Evolutionary conservation across 2,797 vertebrate genomes (phyloP).

Genomic region (Lacerta bilineata): DNA sequence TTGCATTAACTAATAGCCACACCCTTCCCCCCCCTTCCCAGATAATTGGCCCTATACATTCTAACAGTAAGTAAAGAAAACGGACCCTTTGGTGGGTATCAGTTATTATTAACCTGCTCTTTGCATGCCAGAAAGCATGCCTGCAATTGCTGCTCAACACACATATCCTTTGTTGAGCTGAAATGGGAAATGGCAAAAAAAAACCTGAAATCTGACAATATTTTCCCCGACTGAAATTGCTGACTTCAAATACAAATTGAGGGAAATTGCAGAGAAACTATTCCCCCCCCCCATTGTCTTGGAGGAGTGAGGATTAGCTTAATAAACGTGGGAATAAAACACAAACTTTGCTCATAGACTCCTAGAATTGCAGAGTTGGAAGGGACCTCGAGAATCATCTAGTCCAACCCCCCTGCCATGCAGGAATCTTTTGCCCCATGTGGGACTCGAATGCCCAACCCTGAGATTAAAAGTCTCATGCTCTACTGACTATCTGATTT

Average conservation of each 20-base stretch:
- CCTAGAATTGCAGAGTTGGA: too few species aligned
- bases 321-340: background rate
- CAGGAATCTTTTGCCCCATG: too few species aligned
- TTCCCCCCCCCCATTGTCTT: background rate
- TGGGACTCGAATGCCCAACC: too few species aligned
- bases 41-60: conserved; percentile 59
- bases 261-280: conserved; percentile 4
- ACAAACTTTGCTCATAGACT: too few species aligned
- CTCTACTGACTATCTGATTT: too few species aligned
- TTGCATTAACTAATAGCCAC: conserved; percentile 45
- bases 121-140: conserved; percentile 37
- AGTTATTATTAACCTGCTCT: conserved; percentile 50
- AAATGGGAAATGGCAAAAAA: background rate
- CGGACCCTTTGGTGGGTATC: conserved; percentile 45
- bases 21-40: conserved; percentile 29
- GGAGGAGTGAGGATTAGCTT: background rate
- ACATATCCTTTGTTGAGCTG: conserved; percentile 33
- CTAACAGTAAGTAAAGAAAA: conserved; percentile 48
- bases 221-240: background rate
- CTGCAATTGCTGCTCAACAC: conserved; percentile 47
- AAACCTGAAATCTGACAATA: conserved; percentile 9
- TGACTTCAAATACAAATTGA: conserved; percentile 4
- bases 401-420: too few species aligned
- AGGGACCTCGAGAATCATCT: too few species aligned
- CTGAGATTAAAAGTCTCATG: too few species aligned